These are phyloP conservation scores for Sternarchorhynchus goeldii DNA, from an alignment of 2,797 vertebrate genomes.

Conservation along the genomic window DNA sequence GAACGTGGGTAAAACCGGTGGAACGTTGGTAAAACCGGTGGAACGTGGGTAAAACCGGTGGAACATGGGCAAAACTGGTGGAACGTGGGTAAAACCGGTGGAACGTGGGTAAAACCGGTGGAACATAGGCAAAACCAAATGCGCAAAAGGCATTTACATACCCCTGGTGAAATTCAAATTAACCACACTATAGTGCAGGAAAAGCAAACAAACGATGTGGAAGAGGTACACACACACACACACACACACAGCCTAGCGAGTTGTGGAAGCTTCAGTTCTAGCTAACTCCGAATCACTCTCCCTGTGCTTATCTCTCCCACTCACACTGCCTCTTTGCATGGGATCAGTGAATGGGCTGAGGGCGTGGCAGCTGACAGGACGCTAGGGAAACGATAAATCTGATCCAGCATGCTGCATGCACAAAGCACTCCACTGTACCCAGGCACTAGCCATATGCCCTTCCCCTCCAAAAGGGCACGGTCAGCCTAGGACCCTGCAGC, in stretches of 20 bases:
- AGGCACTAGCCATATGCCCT: conserved; percentile 70
- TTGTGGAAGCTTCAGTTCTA: background rate
- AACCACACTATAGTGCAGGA: background rate
- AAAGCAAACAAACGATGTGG: no score
- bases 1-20: no score
- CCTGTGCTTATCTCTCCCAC: background rate
- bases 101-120: no score
- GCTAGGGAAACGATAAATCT: conserved; percentile 72
- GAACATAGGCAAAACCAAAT: no score
- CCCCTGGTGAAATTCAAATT: background rate
- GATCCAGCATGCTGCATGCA: conserved; percentile 67
- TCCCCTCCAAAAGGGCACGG: conserved; percentile 49
- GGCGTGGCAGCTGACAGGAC: conserved; percentile 52
- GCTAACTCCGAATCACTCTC: background rate
- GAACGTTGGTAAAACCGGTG: no score
- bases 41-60: no score
- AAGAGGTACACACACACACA: background rate
- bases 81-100: no score
- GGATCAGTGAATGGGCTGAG: conserved; percentile 48
- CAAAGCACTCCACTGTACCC: conserved; percentile 74
- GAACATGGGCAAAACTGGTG: no score
- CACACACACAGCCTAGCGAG: background rate
- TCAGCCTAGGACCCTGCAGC: conserved; percentile 46
- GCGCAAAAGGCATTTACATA: background rate
- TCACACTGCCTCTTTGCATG: conserved; percentile 33